These are phyloP conservation scores for Cotesia typhae DNA, from an alignment of 1,140 invertebrate species.

Conservation along the genomic window DNA sequence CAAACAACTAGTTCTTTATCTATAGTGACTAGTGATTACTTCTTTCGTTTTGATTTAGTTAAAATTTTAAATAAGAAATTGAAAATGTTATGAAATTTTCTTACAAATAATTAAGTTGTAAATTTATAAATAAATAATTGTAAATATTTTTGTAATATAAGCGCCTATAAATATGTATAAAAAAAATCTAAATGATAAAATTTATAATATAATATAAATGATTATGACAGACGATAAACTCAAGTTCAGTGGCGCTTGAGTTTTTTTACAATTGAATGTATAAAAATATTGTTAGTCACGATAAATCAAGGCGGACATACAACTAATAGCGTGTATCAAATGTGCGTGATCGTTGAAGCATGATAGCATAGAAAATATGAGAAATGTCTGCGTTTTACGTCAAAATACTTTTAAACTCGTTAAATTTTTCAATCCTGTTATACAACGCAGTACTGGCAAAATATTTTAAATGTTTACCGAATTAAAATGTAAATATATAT, in stretches of 20 bases:
- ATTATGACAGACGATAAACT: constrained; percentile 9
- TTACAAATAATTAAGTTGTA: no score
- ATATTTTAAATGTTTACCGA: constrained; percentile 45
- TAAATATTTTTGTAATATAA: no score
- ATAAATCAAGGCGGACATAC: constrained; percentile 56
- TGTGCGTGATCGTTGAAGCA: constrained; percentile 49
- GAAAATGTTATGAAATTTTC: no score
- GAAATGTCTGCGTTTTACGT: constrained; percentile 59
- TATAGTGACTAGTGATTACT: no score
- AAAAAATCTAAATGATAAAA: no score
- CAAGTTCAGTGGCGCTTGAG: neutral
- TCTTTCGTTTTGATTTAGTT: no score
- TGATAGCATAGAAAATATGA: constrained; percentile 55
- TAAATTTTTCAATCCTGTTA: constrained; percentile 41
- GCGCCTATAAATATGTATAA: no score
- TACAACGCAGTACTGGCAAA: constrained; percentile 4
- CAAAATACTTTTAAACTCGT: constrained; percentile 63
- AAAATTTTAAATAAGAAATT: no score
- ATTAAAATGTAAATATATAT: no score
- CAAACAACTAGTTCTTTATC: no score
- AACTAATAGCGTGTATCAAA: constrained; percentile 65
- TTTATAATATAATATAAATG: neutral
- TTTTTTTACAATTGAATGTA: constrained; percentile 14
- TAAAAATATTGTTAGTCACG: constrained; percentile 35
- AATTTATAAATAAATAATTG: no score